Base-by-base conservation (phyloP, 2,888 invertebrate species). In the Eucera pruinosa region DNA sequence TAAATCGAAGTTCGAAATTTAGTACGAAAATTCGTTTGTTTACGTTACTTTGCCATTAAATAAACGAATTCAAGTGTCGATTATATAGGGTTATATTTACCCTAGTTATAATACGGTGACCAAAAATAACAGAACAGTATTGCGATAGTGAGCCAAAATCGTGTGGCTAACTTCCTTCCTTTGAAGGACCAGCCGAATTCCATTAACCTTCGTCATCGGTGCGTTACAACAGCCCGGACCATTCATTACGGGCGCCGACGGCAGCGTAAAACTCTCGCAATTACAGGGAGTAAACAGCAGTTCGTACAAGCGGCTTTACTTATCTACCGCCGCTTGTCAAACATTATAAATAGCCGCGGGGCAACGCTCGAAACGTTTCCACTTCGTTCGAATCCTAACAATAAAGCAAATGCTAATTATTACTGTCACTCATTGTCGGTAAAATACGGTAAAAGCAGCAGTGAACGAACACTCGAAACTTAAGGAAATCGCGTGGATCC, bases 251-350 rank as follows among this genome's bases (percentile, higher is more conserved):
- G 20, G 61, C 23, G 50, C 60, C 62, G 77, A 71, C 71, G 77
- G 54, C 45, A 33, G 57, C 41, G 61, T 65, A 67, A 66, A 71
- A 67, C 72, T 78, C 61, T 55, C 57, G 69, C 71, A 71, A 78
- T 77, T 78, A 78, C 71, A 60, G 58, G 54, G 76, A 61, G 75
- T 62, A 78, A 72, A 78, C 77, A 72, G 45, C 58, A 58, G 45
- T 39, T n/a, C 61, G 65, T 66, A 62, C 77, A 62, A 55, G 67
- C 36, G 39, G 62, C 52, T 77, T 76, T 58, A 67, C 66, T 78
- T 78, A 77, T 78, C 78, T 78, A 67, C 41, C 52, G 52, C 11
- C 58, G 72, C 78, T 62, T 78, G 78, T 78, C 78, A 72, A 72
- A 77, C 64, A 58, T 77, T 77, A 78, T 77, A 72, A 78, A 78